Evolutionary conservation across 2,888 invertebrate genomes (phyloP).

Genomic region (Drosophila kanekoi): DNA sequence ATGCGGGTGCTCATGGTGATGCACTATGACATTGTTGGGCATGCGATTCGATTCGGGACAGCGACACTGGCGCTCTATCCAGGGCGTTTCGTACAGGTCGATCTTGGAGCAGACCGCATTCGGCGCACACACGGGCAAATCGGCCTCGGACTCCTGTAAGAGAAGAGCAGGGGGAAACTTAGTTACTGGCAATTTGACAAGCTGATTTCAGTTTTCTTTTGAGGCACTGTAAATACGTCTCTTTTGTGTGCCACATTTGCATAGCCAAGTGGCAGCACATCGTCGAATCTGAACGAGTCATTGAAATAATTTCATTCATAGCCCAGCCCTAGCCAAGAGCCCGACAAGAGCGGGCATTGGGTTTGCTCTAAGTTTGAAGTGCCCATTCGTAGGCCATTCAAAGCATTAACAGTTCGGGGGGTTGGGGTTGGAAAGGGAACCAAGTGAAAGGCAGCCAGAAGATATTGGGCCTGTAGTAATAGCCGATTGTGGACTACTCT

Average conservation of each 20-base stretch:
- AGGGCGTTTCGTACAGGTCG: constrained; percentile 93
- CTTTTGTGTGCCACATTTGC: constrained; percentile 31
- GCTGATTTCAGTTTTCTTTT: constrained; percentile 5
- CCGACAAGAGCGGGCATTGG: constrained; percentile 12
- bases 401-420: constrained; percentile 10
- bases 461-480: too few species aligned
- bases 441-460: constrained; percentile 1
- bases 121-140: constrained; percentile 91
- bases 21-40: constrained; percentile 76
- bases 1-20: constrained; percentile 62
- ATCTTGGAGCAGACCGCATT: constrained; percentile 94
- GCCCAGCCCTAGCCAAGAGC: neutral
- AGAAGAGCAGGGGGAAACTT: constrained; percentile 1
- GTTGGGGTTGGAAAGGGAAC: neutral
- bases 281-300: constrained; percentile 26
- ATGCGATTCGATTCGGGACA: constrained; percentile 87
- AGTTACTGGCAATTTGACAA: constrained; percentile 5
- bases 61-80: constrained; percentile 94
- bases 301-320: constrained; percentile 50
- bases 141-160: constrained; percentile 91
- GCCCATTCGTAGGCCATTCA: constrained; percentile 25
- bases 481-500: neutral
- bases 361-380: constrained; percentile 33
- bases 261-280: constrained; percentile 39
- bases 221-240: neutral